Percentiles rank a stretch among this genome's conserved stretches.
These are phyloP conservation scores for Arctocebus calabarensis DNA, from an alignment of 2,797 vertebrate species.

Conservation along the genomic window DNA sequence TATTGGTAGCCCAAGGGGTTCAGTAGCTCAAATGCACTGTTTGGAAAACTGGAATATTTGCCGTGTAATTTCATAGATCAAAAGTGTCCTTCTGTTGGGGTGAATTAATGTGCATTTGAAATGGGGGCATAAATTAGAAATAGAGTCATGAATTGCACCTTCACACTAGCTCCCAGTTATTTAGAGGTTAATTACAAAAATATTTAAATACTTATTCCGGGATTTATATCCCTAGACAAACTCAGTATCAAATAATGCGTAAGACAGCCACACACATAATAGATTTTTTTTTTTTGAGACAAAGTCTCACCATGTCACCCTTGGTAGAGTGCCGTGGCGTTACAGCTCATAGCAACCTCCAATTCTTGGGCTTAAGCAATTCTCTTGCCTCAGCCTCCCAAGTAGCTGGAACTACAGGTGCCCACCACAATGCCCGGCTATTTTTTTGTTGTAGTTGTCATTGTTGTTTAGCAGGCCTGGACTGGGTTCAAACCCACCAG, in stretches of 20 bases:
- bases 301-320: too few relatives aligned
- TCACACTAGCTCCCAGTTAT: constrained; percentile 30
- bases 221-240: constrained; percentile 49
- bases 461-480: too few relatives aligned
- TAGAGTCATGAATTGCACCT: constrained; percentile 48
- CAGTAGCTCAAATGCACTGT: constrained; percentile 36
- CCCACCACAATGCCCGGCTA: too few relatives aligned
- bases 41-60: constrained; percentile 53
- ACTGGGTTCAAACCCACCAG: too few relatives aligned
- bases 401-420: too few relatives aligned
- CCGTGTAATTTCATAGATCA: constrained; percentile 9
- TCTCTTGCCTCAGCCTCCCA: too few relatives aligned
- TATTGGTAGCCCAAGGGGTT: constrained; percentile 15
- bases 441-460: too few relatives aligned
- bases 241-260: constrained; percentile 41
- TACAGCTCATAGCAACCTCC: too few relatives aligned
- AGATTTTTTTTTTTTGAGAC: not conserved
- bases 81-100: constrained; percentile 53
- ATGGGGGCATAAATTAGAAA: constrained; percentile 56
- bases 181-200: constrained; percentile 57
- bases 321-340: too few relatives aligned
- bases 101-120: constrained; percentile 57
- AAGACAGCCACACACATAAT: constrained; percentile 65
- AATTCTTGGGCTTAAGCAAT: too few relatives aligned
- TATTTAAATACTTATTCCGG: constrained; percentile 59